Conservation (phyloP, 2,113 vertebrate genomes). For the Phylloscopus trochilus region DNA sequence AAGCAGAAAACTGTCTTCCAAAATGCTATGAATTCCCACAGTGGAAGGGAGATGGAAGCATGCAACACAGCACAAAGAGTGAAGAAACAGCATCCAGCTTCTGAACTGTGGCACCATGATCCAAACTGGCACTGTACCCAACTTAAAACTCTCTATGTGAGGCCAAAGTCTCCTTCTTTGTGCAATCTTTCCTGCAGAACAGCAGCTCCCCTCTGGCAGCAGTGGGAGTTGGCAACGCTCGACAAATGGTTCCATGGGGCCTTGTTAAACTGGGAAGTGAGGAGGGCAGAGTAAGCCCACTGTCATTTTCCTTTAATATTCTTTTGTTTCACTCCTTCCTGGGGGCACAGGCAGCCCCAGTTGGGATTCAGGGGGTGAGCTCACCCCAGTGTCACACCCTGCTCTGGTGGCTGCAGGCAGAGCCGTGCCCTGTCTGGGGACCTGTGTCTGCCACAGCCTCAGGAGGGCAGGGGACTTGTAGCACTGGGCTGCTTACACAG, state of each 20-base stretch:
- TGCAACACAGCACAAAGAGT: background rate
- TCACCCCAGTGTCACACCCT: background rate
- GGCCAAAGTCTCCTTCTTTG: background rate
- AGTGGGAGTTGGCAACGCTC: accelerated
- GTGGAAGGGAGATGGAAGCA: background rate
- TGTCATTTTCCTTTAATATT: background rate
- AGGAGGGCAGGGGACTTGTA: background rate
- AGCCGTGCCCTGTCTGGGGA: background rate
- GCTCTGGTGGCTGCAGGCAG: background rate
- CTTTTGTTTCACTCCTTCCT: background rate
- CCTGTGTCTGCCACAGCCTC: background rate
- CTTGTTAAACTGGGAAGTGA: background rate
- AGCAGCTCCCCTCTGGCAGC: background rate
- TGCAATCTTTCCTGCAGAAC: background rate
- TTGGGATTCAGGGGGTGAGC: background rate
- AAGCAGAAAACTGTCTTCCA: background rate
- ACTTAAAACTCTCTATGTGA: background rate
- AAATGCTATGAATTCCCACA: background rate
- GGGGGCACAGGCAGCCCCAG: background rate
- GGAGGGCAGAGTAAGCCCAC: background rate
- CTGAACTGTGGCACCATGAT: background rate
- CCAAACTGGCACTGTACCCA: background rate
- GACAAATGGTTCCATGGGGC: background rate
- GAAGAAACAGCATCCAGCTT: background rate
- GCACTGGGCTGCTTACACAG: background rate